phyloP scores from a whole-genome alignment of 2,113 vertebrate genomes.

The Triplophysa dalaica region DNA sequence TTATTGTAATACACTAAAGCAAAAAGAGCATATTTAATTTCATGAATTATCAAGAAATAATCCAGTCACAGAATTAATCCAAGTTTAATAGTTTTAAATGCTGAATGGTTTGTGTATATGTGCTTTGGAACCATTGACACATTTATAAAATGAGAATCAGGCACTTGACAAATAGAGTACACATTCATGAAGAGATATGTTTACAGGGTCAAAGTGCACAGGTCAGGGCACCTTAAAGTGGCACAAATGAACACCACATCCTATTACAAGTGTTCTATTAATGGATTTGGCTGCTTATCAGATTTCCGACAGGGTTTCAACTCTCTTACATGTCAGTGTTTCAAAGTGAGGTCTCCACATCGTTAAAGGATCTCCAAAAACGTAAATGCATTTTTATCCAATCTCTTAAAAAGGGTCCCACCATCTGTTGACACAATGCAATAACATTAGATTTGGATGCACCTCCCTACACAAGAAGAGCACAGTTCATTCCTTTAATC shows the following conservation, averaged over 20 bases:
- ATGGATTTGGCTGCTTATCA: background rate
- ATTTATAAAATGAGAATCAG: background rate
- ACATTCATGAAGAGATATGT: constrained; percentile 4
- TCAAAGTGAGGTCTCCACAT: constrained; percentile 8
- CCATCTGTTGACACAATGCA: constrained; percentile 26
- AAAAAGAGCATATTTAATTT: background rate
- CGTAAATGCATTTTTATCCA: constrained; percentile 34
- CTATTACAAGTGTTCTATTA: constrained; percentile 13
- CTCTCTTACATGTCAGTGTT: background rate
- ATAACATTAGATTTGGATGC: constrained; percentile 26
- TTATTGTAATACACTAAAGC: background rate
- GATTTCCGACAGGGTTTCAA: constrained; percentile 18
- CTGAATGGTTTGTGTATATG: background rate
- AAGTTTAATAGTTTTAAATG: background rate
- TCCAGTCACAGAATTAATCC: constrained; percentile 3
- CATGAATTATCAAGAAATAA: constrained; percentile 11
- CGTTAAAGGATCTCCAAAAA: constrained; percentile 37
- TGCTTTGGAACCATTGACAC: background rate
- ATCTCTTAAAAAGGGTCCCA: constrained; percentile 43
- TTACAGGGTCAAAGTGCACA: constrained; percentile 33
- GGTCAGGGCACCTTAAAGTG: constrained; percentile 29
- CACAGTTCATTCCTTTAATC: constrained; percentile 29
- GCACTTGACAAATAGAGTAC: constrained; percentile 4
- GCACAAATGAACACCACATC: background rate
- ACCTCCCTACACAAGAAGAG: constrained; percentile 4